Base-by-base conservation (phyloP, 1,140 invertebrate species). In the Odontomachus brunneus region DNA sequence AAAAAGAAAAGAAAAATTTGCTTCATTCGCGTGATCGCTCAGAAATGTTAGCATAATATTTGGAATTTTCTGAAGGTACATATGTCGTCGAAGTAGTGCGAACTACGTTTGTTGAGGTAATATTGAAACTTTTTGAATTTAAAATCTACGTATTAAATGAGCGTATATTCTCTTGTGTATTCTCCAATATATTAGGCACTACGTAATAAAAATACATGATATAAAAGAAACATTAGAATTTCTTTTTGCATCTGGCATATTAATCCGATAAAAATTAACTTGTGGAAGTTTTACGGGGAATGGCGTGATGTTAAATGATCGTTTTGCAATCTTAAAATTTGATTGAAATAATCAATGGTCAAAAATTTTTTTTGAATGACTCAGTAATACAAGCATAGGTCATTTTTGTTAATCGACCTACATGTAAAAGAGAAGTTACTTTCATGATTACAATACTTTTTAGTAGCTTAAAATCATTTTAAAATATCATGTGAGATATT, bases 401-500 rank as follows among this genome's bases (percentile, higher is more conserved):
- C 53, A 33, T 55, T 33, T 24, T 24, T 72, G 49, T 57, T 48
- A 65, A 73, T 29, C 49, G 55, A 83, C 62, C 78, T 72, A 73
- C 33, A 71, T 49, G 66, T 51, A 38, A 33, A 57, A 19, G 49
- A 44, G 22, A 74, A 82, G 78, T 88, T 84, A 88, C 87, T 88
- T 88, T 88, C 87, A 88, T 83, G 86, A 88, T 83, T 66, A 75
- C 24, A 59, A 71, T 62, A 80, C 71, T 88, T 84, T 67, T 63
- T 29, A 22, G 7, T 59, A 17, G 33, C 29, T 82, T 76, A 33
- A 5, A 67, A 66, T 66, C 26, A 24, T 66, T 76, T 66, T 38
- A 14, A 59, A 65, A 11, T 22, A 59, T 3, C 38, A 53, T 53
- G 33, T 9, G 15, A n/a, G 12, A 49, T 53, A 38, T 22, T 24